Base-by-base conservation (phyloP, 2,113 vertebrate genomes). In the Callocephalon fimbriatum region DNA sequence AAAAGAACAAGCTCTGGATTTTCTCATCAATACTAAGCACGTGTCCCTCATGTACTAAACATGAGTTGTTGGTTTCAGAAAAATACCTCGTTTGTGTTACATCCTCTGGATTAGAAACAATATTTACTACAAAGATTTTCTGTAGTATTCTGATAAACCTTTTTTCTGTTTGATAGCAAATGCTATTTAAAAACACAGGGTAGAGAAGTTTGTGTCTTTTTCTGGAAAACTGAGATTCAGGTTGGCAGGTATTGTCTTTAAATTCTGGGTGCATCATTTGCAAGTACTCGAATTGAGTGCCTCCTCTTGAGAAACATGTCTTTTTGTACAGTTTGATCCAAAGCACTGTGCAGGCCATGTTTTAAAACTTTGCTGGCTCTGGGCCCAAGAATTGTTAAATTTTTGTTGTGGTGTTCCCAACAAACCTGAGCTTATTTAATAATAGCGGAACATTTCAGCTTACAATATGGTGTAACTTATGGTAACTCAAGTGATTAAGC, bases 231-330 rank as follows among this genome's bases (percentile, higher is more conserved):
- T 40, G 25, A 18, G 2, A 4, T 53, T 61, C 23, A 31, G 23
- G 6, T 37, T 67, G 47, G 23, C 8, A 8, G 10, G 6, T 47
- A 31, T 35, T 88, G 13, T 20, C 73, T n/a, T 51, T 15, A 31
- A 44, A 12, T 50, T 61, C 37, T 74, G 73, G 6, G 15, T 47
- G 16, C 38, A 37, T 68, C 1, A 1, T 20, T 82, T 54, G 35
- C 63, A 42, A 51, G 31, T 21, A 7, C 31, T 70, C 32, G 21
- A 9, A 10, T 83, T 78, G 38, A 38, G 42, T 58, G 45, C 17
- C 6, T 74, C 11, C 11, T 5, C 21, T 25, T 73, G 31, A 29
- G 44, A 29, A 74, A 47, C 17, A 1, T 0, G 0, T 35, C 7
- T 47, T 51, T 72, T 35, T 23, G 4, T 12, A 18, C 38, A 47